A percentile compares a stretch with the other conserved stretches of the same genome.
Conservation (phyloP, 2,888 invertebrate species). For the Andrena flavipes region DNA sequence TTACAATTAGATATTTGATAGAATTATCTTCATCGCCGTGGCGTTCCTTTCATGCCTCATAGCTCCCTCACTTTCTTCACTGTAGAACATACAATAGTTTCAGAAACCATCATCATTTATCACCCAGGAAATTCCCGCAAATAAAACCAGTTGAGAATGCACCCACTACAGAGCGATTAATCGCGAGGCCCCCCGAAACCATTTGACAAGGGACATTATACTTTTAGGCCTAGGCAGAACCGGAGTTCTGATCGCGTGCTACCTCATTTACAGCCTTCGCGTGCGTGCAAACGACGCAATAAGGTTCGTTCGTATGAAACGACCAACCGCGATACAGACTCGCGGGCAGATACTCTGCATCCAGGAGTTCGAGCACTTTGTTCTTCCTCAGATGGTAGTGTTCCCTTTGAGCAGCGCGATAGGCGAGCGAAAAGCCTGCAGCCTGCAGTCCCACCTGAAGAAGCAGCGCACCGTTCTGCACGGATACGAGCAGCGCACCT, state of each 20-base stretch:
- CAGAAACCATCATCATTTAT: too few species aligned
- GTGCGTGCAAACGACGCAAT: conserved; percentile 93
- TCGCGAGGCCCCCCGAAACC: not conserved
- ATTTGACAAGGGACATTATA: conserved; percentile 16
- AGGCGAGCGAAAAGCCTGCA: conserved; percentile 81
- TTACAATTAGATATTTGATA: too few species aligned
- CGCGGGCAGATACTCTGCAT: conserved; percentile 93
- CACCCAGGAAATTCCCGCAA: not conserved
- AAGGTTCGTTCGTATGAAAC: conserved; percentile 90
- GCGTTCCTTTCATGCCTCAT: too few species aligned
- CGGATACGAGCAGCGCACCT: conserved; percentile 91
- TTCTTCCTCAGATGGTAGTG: conserved; percentile 91
- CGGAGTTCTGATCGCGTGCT: conserved; percentile 94
- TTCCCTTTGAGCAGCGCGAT: conserved; percentile 89
- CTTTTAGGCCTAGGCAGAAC: conserved; percentile 91
- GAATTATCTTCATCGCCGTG: too few species aligned
- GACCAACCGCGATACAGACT: conserved; percentile 93
- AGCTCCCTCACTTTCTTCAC: too few species aligned
- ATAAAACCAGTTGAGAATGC: not conserved
- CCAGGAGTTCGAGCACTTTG: conserved; percentile 92
- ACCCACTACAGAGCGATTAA: not conserved
- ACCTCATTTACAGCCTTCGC: conserved; percentile 92
- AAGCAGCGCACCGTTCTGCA: conserved; percentile 91
- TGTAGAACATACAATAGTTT: too few species aligned
- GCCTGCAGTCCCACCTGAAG: conserved; percentile 89